A percentile compares a stretch with the other conserved stretches of the same genome.
These are phyloP conservation scores for Pteromalus puparum DNA, from an alignment of 1,140 invertebrate genomes.

Conservation along the genomic window DNA sequence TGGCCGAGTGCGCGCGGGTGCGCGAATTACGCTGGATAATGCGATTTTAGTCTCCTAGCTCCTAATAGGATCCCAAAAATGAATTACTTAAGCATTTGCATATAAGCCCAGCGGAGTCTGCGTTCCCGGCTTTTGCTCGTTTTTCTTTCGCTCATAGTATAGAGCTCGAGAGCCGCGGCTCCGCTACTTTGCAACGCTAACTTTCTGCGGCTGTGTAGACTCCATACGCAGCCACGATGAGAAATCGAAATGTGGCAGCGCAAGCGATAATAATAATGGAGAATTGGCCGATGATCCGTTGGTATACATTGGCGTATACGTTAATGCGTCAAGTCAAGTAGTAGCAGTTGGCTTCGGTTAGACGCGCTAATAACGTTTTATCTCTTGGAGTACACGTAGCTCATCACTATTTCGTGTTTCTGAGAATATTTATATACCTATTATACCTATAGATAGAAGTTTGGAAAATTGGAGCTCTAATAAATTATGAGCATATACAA, in stretches of 20 bases:
- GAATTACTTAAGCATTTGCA: constrained; percentile 69
- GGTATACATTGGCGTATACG: not conserved
- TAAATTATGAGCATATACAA: too few species aligned
- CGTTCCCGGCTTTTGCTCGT: not conserved
- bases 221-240: too few species aligned
- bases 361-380: too few species aligned
- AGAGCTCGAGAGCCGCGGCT: too few species aligned
- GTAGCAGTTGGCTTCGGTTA: too few species aligned
- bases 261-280: not conserved
- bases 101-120: constrained; percentile 59
- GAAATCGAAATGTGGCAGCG: not conserved
- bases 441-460: too few species aligned
- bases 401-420: too few species aligned
- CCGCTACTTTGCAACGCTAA: not conserved
- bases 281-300: too few species aligned
- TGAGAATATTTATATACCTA: too few species aligned
- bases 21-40: constrained; percentile 49
- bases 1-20: not conserved
- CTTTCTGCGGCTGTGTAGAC: not conserved
- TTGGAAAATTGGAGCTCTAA: too few species aligned
- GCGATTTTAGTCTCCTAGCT: constrained; percentile 57
- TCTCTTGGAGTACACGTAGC: too few species aligned
- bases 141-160: not conserved
- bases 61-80: constrained; percentile 69
- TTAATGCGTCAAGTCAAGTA: not conserved